These are phyloP conservation scores for Serranus cabrilla DNA, from an alignment of 2,797 vertebrate genomes.

Conservation along the genomic window DNA sequence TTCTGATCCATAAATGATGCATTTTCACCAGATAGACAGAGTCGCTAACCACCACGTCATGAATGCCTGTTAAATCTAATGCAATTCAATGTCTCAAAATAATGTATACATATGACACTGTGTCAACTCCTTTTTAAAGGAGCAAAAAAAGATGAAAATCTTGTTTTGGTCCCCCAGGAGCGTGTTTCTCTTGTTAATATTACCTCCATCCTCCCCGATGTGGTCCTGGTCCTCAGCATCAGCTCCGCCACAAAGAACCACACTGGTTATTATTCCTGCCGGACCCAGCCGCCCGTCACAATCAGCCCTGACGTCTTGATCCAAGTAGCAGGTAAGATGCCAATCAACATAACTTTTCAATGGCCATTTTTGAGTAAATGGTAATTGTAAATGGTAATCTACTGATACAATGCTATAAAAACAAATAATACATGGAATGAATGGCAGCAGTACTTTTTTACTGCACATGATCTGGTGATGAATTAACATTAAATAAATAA, in stretches of 20 bases:
- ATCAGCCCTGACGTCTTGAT: slow-evolving; percentile 8
- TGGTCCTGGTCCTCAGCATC: slow-evolving; percentile 35
- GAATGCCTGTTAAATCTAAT: too few relatives aligned
- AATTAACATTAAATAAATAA: background rate
- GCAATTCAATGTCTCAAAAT: too few relatives aligned
- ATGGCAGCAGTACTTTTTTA: background rate
- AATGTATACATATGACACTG: too few relatives aligned
- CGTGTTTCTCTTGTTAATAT: slow-evolving; percentile 32
- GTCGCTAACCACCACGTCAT: too few relatives aligned
- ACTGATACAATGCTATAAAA: too few relatives aligned
- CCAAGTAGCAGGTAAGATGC: slow-evolving; percentile 12
- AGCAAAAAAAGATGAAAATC: too few relatives aligned
- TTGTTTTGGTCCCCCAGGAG: slow-evolving; percentile 11
- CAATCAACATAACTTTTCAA: background rate
- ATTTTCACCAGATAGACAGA: too few relatives aligned
- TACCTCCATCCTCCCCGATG: background rate
- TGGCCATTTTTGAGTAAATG: background rate
- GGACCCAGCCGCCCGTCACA: slow-evolving; percentile 16
- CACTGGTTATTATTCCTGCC: slow-evolving; percentile 41
- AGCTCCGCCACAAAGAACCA: slow-evolving; percentile 26
- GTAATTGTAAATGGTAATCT: background rate
- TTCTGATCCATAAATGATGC: too few relatives aligned
- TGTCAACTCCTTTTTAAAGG: too few relatives aligned
- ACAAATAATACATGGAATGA: too few relatives aligned
- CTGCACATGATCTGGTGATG: background rate